Base-by-base conservation (phyloP, 2,888 invertebrate genomes). In the Morpho deidamia region DNA sequence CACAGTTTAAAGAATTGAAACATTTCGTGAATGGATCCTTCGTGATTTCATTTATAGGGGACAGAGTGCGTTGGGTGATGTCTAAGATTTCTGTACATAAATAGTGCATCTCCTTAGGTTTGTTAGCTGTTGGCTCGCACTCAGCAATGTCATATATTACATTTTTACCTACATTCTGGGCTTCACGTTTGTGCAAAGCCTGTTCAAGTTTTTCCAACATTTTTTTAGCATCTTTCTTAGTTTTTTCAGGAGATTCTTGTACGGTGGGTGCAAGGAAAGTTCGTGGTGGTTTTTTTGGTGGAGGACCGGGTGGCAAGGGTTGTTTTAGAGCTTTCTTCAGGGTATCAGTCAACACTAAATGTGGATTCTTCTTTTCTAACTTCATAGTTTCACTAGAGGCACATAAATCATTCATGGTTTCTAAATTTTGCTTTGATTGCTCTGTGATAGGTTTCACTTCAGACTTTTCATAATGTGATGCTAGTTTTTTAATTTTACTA, bases 241-340 rank as follows among this genome's bases (percentile, higher is more conserved):
- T 74, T 63, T 76, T 77, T 44, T 78, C 77, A 8, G 66, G 64
- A 11, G 58, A 55, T 59, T 67, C 65, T 5, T 53, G 45, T 41
- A 55, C 54, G 1, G 79, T 62, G 0, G 80, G 66, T 0, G 73
- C 63, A 38, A 83, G 81, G 65, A 94, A 93, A 1, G 91, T 92
- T 59, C 95, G 78, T 0, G 95, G 95, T 1, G 95, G 95, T 71
- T 95, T 95, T 66, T 93, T 92, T 0, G 95, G 95, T 0, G 95
- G 94, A 7, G 94, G 94, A 0, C 94, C 94, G 4, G 78, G 59
- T 0, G 95, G 95, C 45, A 95, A 68, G 0, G 94, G 94, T 62
- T 93, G 92, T 69, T 92, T 92, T 43, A 94, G 76, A 11, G 93
- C 93, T 59, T 91, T 91, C 69, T 92, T 93, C 37, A 94, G 76